A percentile compares a stretch with the other conserved stretches of the same genome.
Conservation (phyloP, 1,140 invertebrate species). For the Doryteuthis pealeii region DNA sequence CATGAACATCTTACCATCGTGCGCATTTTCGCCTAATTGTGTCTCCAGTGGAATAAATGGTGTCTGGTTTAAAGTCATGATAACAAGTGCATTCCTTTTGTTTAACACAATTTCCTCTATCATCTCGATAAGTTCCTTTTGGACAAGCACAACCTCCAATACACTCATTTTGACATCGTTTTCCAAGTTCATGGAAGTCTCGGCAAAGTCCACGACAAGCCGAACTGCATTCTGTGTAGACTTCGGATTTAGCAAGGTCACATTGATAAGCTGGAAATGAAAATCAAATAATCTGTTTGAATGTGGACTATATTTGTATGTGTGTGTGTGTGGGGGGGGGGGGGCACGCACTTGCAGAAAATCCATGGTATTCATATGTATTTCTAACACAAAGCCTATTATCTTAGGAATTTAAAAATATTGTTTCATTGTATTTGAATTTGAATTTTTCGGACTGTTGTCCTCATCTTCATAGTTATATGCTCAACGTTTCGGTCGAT, state of each 20-base stretch:
- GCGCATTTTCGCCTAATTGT: conserved; percentile 26
- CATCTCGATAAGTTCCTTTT: background rate
- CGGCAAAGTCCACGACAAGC: conserved; percentile 23
- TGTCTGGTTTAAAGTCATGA: conserved; percentile 23
- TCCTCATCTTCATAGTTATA: too few relatives aligned
- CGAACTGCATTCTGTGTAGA: conserved; percentile 24
- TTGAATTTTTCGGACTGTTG: too few relatives aligned
- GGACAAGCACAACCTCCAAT: conserved; percentile 27
- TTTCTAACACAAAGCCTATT: too few relatives aligned
- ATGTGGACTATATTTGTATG: too few relatives aligned
- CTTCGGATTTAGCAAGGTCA: background rate
- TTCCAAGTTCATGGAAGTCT: conserved; percentile 20
- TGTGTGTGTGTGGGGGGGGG: too few relatives aligned
- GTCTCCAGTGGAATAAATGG: conserved; percentile 19
- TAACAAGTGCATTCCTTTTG: conserved; percentile 26
- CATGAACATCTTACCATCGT: conserved; percentile 18
- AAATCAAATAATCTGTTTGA: too few relatives aligned
- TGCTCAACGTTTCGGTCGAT: too few relatives aligned
- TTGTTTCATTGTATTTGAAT: too few relatives aligned
- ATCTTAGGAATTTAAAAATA: too few relatives aligned
- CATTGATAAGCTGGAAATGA: background rate
- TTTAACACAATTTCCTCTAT: conserved; percentile 23
- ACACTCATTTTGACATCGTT: conserved; percentile 27
- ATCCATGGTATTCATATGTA: too few relatives aligned
- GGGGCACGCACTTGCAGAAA: too few relatives aligned